Conservation (phyloP, 1,140 invertebrate species). For the Gryon sp. region DNA sequence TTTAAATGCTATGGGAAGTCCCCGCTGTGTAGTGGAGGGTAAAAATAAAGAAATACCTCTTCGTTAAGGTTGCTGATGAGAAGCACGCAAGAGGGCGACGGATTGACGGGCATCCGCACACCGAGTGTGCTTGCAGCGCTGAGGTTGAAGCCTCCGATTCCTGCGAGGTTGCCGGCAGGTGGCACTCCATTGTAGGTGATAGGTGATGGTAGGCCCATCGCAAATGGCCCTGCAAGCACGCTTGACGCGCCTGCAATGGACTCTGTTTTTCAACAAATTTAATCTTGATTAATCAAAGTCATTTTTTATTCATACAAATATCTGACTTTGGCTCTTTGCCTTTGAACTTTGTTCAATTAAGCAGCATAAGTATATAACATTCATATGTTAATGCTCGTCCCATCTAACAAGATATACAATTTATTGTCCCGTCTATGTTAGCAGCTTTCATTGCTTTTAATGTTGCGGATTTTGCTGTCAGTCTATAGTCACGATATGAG, state of each 20-base stretch:
- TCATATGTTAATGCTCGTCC: too few relatives aligned
- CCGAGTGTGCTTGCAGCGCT: conserved; percentile 81
- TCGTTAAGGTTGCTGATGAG: conserved; percentile 95
- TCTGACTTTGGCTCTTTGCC: too few relatives aligned
- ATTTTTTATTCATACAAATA: neutral
- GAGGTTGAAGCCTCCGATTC: conserved; percentile 86
- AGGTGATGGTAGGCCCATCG: conserved; percentile 85
- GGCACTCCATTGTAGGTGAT: conserved; percentile 84
- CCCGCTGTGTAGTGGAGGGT: too few relatives aligned
- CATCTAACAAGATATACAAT: too few relatives aligned
- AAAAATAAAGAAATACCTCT: conserved; percentile 86
- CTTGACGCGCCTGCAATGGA: conserved; percentile 85
- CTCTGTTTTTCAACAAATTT: conserved; percentile 77
- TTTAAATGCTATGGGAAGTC: conserved; percentile 40
- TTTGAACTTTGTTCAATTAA: too few relatives aligned
- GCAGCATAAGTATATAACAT: too few relatives aligned
- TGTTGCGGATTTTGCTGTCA: too few relatives aligned
- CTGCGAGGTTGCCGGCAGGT: conserved; percentile 85
- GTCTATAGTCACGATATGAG: too few relatives aligned
- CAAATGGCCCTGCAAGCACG: conserved; percentile 91
- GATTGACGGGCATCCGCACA: conserved; percentile 81
- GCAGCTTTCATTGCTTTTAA: too few relatives aligned
- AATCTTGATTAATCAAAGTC: conserved; percentile 45
- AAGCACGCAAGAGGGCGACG: conserved; percentile 88
- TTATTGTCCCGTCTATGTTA: too few relatives aligned